Evolutionary conservation across 1,140 invertebrate species (phyloP).

Genomic region (Nasonia giraulti): DNA sequence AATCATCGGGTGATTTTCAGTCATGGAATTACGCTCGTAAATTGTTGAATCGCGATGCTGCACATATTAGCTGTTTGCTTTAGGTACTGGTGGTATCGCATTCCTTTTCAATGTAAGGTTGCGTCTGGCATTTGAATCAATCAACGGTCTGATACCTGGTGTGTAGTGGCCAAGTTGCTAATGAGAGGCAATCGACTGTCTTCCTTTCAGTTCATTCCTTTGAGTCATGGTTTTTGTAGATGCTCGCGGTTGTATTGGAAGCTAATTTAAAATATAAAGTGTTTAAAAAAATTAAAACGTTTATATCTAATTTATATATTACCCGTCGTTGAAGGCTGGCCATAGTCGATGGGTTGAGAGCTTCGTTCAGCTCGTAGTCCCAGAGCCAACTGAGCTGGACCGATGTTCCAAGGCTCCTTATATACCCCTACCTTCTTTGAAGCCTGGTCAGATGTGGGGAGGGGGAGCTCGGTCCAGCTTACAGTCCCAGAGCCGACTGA

Average conservation of each 20-base stretch:
- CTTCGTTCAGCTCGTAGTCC: no score
- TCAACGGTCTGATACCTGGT: not conserved
- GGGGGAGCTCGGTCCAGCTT: no score
- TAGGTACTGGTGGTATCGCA: not conserved
- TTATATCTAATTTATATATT: no score
- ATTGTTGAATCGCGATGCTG: slow-evolving; percentile 7
- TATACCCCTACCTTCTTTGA: no score
- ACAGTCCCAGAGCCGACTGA: no score
- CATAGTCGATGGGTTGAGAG: no score
- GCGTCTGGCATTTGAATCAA: not conserved
- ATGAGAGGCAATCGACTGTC: not conserved
- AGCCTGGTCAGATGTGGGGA: no score
- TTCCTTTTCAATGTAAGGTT: not conserved
- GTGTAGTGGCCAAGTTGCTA: not conserved
- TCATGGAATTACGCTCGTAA: slow-evolving; percentile 14
- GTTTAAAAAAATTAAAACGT: no score
- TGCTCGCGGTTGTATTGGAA: not conserved
- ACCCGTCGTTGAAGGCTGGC: no score
- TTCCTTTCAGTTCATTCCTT: no score
- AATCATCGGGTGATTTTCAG: slow-evolving; percentile 25
- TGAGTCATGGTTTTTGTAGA: not conserved
- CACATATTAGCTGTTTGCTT: not conserved
- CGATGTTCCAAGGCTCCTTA: no score
- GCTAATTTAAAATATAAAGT: not conserved
- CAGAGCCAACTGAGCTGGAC: no score